These are phyloP conservation scores for Galeopsomyia nigrocyanea DNA, from an alignment of 2,888 invertebrate genomes.

Conservation along the genomic window DNA sequence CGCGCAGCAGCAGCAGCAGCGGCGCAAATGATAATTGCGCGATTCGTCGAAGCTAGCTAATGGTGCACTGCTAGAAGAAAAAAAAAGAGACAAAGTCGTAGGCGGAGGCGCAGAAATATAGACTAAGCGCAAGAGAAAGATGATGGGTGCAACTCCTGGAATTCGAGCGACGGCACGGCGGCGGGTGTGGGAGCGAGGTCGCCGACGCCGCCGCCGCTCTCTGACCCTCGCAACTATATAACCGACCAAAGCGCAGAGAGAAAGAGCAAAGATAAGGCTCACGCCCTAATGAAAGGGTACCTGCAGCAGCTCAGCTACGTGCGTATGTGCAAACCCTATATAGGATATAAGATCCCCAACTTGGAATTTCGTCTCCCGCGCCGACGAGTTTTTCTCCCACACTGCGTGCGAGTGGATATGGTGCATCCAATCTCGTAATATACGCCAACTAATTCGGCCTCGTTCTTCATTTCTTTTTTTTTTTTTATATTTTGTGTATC, in stretches of 20 bases:
- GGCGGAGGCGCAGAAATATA: conserved; percentile 20
- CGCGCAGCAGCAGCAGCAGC: not conserved
- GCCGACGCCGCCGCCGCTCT: conserved; percentile 49
- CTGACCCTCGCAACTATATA: conserved; percentile 62
- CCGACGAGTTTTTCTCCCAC: conserved; percentile 41
- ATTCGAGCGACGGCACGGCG: conserved; percentile 9
- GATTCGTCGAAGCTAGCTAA: not conserved
- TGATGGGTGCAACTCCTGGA: conserved; percentile 38
- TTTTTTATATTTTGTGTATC: not conserved
- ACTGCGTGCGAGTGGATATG: not conserved
- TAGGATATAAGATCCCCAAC: conserved; percentile 1
- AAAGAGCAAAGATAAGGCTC: conserved; percentile 64
- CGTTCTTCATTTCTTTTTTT: not conserved
- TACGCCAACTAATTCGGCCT: conserved; percentile 42
- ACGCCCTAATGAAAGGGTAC: conserved; percentile 69
- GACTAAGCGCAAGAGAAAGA: not conserved
- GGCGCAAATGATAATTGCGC: conserved; percentile 13
- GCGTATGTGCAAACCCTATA: conserved; percentile 37
- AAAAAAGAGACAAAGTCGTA: conserved; percentile 33
- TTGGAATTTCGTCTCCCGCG: conserved; percentile 17
- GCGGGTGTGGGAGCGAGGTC: conserved; percentile 5
- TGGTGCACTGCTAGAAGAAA: conserved; percentile 37
- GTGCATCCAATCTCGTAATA: conserved; percentile 37
- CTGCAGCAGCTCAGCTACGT: conserved; percentile 19
- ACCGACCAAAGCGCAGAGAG: no score